Percentiles rank a stretch among this genome's conserved stretches.
Conservation (phyloP, 2,797 vertebrate species). For the Botia kubotai region DNA sequence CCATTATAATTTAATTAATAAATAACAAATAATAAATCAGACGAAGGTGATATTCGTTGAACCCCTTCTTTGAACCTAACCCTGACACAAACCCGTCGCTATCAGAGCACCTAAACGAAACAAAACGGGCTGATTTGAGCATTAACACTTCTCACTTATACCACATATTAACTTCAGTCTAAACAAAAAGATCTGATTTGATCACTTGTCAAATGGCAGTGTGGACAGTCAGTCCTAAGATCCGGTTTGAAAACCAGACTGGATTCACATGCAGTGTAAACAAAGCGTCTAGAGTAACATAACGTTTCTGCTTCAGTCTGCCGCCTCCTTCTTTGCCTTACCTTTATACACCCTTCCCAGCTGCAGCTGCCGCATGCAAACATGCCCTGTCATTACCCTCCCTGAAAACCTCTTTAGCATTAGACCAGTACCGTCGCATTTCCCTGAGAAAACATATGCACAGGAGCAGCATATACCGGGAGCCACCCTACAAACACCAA, state of each 20-base stretch:
- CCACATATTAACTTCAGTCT: not conserved
- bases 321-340: not conserved
- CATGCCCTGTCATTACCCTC: constrained; percentile 7
- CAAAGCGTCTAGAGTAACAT: not conserved
- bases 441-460: constrained; percentile 24
- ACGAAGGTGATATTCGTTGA: not conserved
- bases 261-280: not conserved
- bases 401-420: constrained; percentile 6
- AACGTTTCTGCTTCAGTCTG: not conserved
- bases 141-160: no score
- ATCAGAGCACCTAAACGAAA: no score
- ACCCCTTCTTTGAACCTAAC: not conserved
- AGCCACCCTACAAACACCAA: constrained; percentile 50
- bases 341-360: constrained; percentile 9
- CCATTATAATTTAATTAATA: no score
- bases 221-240: not conserved
- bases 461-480: constrained; percentile 16
- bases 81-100: no score
- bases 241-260: not conserved
- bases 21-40: no score
- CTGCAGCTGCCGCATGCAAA: not conserved
- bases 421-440: constrained; percentile 43
- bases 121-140: no score
- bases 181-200: not conserved
- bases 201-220: not conserved